Conservation (phyloP, 1,140 invertebrate species). For the Lordiphosa stackelbergi region DNA sequence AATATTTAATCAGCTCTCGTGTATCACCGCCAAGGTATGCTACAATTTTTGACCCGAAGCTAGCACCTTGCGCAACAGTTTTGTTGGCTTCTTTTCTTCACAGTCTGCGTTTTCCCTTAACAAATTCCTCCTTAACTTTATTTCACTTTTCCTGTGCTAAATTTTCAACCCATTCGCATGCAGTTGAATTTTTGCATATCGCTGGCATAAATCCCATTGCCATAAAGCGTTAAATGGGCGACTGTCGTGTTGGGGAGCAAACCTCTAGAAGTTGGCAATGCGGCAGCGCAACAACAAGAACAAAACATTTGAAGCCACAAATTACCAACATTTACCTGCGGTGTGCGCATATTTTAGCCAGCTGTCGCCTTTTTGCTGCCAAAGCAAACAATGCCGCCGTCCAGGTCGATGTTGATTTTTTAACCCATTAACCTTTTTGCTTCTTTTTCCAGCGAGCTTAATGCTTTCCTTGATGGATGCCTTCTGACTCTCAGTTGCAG, state of each 20-base stretch:
- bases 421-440: conserved; percentile 65
- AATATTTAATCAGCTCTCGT: too few relatives aligned
- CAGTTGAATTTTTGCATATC: conserved; percentile 52
- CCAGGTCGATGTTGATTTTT: conserved; percentile 67
- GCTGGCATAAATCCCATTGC: conserved; percentile 46
- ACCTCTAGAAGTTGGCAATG: conserved; percentile 24
- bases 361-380: conserved; percentile 31
- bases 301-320: conserved; percentile 55
- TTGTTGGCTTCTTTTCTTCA: not conserved
- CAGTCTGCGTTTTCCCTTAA: not conserved
- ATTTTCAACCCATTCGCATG: conserved; percentile 50
- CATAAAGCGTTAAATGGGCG: conserved; percentile 55
- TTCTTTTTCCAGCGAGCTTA: conserved; percentile 12
- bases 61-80: too few relatives aligned
- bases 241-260: conserved; percentile 40
- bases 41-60: too few relatives aligned
- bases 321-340: conserved; percentile 67
- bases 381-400: conserved; percentile 53
- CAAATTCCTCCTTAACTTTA: conserved; percentile 24
- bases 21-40: too few relatives aligned
- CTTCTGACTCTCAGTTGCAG: conserved; percentile 37
- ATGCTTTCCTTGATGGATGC: conserved; percentile 62
- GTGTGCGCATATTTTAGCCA: conserved; percentile 62
- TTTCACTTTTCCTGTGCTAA: conserved; percentile 54
- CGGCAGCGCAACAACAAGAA: conserved; percentile 14